A percentile compares a stretch with the other conserved stretches of the same genome.
Conservation (phyloP, 2,113 vertebrate species). For the Semnopithecus entellus region DNA sequence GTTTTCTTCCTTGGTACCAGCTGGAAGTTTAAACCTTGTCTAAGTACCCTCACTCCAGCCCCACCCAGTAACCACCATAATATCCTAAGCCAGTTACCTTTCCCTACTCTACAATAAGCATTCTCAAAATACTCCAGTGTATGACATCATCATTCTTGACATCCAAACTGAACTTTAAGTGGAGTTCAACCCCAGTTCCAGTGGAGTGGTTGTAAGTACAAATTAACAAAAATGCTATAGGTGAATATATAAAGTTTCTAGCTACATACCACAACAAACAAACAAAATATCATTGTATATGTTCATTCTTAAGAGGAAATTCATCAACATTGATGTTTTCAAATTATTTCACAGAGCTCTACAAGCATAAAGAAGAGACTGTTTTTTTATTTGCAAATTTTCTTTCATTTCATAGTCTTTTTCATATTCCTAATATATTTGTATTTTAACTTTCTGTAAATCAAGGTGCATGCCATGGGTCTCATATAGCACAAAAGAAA, state of each 20-base stretch:
- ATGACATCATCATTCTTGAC: background rate
- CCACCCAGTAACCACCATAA: background rate
- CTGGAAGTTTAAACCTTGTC: background rate
- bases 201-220: background rate
- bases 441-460: background rate
- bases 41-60: background rate
- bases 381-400: background rate
- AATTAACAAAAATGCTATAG: background rate
- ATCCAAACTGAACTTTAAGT: background rate
- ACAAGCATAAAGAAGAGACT: background rate
- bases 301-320: background rate
- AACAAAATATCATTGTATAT: background rate
- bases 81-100: background rate
- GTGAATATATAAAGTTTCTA: background rate
- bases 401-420: background rate
- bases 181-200: background rate
- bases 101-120: background rate
- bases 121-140: background rate
- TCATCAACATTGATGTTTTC: background rate
- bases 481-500: background rate
- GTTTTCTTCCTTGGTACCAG: background rate
- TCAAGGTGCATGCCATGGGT: background rate
- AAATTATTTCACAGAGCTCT: background rate
- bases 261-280: background rate
- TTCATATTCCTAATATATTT: background rate